Conservation (phyloP, 2,113 vertebrate species). For the Neofelis nebulosa region DNA sequence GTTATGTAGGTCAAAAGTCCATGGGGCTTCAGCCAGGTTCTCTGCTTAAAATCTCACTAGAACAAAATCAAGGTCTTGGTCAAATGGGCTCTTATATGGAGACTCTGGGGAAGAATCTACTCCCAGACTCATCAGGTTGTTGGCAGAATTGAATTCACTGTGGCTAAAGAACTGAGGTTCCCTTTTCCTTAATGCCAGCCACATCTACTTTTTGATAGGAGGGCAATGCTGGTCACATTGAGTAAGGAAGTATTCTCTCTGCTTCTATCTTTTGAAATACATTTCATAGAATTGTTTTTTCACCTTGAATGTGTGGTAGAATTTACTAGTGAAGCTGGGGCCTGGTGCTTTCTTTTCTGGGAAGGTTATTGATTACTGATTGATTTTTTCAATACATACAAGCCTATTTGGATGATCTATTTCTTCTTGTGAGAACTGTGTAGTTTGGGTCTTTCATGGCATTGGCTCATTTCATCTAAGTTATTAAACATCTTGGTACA, state of each 20-base stretch:
- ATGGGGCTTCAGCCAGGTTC: not conserved
- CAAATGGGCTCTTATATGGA: not conserved
- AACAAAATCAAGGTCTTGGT: not conserved
- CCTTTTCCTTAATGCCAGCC: not conserved
- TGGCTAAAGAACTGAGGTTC: not conserved
- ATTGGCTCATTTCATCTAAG: not conserved
- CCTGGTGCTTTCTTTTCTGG: not conserved
- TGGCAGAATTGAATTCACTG: not conserved
- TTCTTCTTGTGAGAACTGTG: not conserved
- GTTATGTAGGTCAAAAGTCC: not conserved
- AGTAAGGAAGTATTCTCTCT: not conserved
- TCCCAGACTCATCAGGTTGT: not conserved
- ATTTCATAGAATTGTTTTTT: not conserved
- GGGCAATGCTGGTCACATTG: not conserved
- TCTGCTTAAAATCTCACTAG: not conserved
- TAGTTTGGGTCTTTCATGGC: not conserved
- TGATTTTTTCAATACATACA: not conserved
- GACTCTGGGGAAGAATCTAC: not conserved
- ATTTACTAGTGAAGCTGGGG: not conserved
- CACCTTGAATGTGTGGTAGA: not conserved
- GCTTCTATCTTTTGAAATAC: not conserved
- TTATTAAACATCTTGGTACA: not conserved
- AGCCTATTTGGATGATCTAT: not conserved
- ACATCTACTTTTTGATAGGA: not conserved
- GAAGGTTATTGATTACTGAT: not conserved